Evolutionary conservation across 2,113 vertebrate species (phyloP).

Genomic region (Tricholaema leucomelas): DNA sequence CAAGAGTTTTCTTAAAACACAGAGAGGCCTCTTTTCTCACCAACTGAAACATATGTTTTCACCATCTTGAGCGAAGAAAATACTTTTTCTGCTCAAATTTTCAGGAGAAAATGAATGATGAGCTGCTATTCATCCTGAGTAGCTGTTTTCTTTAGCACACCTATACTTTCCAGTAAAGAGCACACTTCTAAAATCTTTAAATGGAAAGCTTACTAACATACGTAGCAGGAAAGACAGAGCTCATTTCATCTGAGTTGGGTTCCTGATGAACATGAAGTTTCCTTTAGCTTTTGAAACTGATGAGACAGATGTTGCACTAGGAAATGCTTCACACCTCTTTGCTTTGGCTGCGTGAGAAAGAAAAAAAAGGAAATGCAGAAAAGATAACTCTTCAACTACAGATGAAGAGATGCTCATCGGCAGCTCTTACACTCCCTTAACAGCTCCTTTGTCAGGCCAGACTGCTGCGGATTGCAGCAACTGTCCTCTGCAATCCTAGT

Average conservation of each 20-base stretch:
- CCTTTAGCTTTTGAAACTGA: slow-evolving; percentile 18
- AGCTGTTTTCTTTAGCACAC: not conserved
- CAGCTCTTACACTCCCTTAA: not conserved
- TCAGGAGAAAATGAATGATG: slow-evolving; percentile 30
- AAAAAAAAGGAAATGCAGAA: not conserved
- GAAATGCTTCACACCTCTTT: not conserved
- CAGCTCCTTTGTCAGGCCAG: not conserved
- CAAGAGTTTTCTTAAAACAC: not conserved
- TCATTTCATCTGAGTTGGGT: not conserved
- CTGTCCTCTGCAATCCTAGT: not conserved
- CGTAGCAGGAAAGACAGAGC: not conserved
- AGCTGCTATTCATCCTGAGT: not conserved
- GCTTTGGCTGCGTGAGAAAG: not conserved
- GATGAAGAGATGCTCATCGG: not conserved
- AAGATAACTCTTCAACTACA: not conserved
- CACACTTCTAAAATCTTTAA: not conserved
- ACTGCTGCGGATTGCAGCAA: not conserved
- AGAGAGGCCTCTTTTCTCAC: not conserved
- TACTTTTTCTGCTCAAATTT: not conserved
- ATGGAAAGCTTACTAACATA: not conserved
- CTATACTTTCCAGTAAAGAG: slow-evolving; percentile 17
- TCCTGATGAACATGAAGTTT: not conserved
- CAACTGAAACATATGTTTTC: not conserved
- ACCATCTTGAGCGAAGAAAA: not conserved
- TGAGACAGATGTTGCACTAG: not conserved